These are phyloP conservation scores for Cylindroiulus punctatus DNA, from an alignment of 2,888 invertebrate genomes.

Conservation along the genomic window DNA sequence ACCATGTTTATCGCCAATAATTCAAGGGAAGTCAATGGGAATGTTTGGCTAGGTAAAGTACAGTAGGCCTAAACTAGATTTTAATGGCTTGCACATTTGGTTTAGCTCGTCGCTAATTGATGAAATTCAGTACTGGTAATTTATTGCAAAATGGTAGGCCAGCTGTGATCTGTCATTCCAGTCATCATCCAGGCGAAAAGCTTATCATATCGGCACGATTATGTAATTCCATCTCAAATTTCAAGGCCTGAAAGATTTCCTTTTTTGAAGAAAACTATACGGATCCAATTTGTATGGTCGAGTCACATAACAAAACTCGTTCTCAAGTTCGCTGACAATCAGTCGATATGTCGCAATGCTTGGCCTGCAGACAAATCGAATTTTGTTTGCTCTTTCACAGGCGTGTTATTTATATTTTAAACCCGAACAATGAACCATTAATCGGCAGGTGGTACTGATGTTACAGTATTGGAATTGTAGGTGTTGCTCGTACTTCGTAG, in stretches of 20 bases:
- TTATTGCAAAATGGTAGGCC: not conserved
- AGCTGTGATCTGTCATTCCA: not conserved
- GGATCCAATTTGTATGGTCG: not conserved
- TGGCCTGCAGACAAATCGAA: not conserved
- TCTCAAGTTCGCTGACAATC: not conserved
- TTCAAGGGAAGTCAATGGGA: too few relatives aligned
- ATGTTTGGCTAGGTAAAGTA: too few relatives aligned
- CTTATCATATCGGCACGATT: not conserved
- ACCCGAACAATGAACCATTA: slow-evolving; percentile 8
- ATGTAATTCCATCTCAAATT: not conserved
- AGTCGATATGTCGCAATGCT: not conserved
- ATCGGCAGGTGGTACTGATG: not conserved
- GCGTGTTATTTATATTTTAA: not conserved
- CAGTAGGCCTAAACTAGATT: too few relatives aligned
- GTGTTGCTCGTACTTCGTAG: too few relatives aligned
- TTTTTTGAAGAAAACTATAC: not conserved
- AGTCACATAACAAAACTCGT: not conserved
- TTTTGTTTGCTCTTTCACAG: not conserved
- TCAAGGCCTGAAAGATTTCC: not conserved
- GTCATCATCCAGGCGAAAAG: not conserved
- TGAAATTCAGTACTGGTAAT: not conserved
- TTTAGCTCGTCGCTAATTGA: not conserved
- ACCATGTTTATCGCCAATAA: too few relatives aligned
- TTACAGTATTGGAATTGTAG: too few relatives aligned
- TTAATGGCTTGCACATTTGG: too few relatives aligned